Evolutionary conservation across 2,113 vertebrate genomes (phyloP).

Genomic region (Hemichromis elongatus): DNA sequence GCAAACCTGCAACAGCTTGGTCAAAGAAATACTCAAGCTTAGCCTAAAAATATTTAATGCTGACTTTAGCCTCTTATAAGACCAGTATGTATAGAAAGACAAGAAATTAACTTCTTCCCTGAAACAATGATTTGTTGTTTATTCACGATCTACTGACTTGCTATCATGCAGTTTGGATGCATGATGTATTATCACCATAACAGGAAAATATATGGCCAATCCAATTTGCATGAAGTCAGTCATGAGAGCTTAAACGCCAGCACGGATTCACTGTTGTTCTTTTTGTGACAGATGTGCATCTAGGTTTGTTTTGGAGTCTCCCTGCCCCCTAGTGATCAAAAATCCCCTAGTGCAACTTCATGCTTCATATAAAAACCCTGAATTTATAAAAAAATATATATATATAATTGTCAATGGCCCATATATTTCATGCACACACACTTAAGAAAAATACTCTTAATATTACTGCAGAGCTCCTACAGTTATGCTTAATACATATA

Average conservation of each 20-base stretch:
- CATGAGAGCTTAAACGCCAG: background rate
- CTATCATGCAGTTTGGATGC: background rate
- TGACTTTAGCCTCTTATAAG: background rate
- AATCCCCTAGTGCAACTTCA: background rate
- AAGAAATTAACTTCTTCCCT: background rate
- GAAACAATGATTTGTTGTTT: background rate
- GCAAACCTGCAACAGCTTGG: background rate
- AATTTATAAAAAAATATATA: background rate
- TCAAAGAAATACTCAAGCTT: background rate
- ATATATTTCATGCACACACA: background rate
- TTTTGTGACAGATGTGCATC: background rate
- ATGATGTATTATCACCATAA: background rate
- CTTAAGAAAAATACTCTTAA: background rate
- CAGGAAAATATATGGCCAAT: background rate
- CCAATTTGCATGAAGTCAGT: background rate
- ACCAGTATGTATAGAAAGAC: background rate
- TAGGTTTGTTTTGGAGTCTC: background rate
- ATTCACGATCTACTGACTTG: background rate
- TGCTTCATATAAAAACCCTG: background rate
- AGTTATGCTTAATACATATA: background rate
- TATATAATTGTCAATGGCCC: background rate
- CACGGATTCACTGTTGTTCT: background rate
- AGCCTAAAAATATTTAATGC: background rate
- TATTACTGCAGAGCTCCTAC: background rate
- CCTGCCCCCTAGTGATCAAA: background rate